Percentiles rank a stretch among this genome's conserved stretches.
phyloP scores from a whole-genome alignment of 2,113 vertebrate species.

The Lampris incognitus region DNA sequence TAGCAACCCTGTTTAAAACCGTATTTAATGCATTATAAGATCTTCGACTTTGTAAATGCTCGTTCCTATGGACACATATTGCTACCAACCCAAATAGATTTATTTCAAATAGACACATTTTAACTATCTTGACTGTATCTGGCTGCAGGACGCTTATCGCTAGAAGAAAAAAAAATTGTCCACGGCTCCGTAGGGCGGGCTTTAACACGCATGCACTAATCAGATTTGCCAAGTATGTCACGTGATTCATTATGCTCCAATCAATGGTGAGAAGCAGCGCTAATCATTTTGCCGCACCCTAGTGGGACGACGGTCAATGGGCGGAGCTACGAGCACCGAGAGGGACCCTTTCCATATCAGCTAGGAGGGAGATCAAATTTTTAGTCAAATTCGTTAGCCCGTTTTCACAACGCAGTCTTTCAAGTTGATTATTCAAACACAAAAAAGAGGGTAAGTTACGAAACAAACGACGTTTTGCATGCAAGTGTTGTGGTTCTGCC shows the following conservation, averaged over 20 bases:
- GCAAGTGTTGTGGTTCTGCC: background rate
- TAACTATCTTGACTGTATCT: too few relatives aligned
- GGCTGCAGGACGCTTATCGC: too few relatives aligned
- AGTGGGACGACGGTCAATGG: constrained; percentile 58
- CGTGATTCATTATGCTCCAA: background rate
- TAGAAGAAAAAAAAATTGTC: too few relatives aligned
- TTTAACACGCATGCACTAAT: constrained; percentile 10
- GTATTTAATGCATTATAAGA: too few relatives aligned
- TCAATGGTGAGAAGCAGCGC: constrained; percentile 51
- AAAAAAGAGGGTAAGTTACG: constrained; percentile 65
- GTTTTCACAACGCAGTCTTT: constrained; percentile 24
- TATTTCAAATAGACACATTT: too few relatives aligned
- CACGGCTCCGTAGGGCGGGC: constrained; percentile 8
- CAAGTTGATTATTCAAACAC: constrained; percentile 28
- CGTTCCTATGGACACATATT: too few relatives aligned
- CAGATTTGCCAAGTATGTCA: accelerated
- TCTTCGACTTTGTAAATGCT: too few relatives aligned
- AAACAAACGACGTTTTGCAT: background rate
- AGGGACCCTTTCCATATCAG: constrained; percentile 45
- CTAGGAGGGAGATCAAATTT: constrained; percentile 43
- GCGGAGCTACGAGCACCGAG: constrained; percentile 55
- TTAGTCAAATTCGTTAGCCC: constrained; percentile 23
- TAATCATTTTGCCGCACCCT: constrained; percentile 69
- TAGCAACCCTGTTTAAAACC: too few relatives aligned
- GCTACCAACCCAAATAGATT: too few relatives aligned